These are phyloP conservation scores for Xanthorhoe designata DNA, from an alignment of 2,888 invertebrate species.

Conservation along the genomic window DNA sequence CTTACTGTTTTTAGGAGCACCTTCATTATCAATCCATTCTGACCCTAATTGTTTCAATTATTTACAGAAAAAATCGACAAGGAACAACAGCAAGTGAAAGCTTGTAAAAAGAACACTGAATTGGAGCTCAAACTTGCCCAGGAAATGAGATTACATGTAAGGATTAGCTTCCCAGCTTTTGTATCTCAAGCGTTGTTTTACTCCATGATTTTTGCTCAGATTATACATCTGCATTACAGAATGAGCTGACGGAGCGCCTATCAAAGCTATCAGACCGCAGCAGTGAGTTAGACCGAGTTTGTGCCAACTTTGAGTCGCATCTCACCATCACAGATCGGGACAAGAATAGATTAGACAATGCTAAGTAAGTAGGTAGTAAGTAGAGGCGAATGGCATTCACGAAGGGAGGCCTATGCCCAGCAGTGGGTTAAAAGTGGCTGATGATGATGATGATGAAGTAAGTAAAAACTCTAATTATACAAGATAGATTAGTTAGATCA, in stretches of 20 bases:
- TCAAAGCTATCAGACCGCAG: constrained; percentile 55
- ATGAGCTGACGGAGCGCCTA: constrained; percentile 59
- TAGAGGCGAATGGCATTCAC: no score
- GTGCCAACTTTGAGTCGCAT: constrained; percentile 57
- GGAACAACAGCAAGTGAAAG: constrained; percentile 64
- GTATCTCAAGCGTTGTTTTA: not conserved
- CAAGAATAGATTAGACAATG: constrained; percentile 64
- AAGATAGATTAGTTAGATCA: no score
- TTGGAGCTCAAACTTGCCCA: constrained; percentile 64
- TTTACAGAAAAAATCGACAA: constrained; percentile 67
- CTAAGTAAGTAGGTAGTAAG: constrained; percentile 68
- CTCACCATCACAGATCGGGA: constrained; percentile 71
- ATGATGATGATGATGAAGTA: no score
- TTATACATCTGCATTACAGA: not conserved
- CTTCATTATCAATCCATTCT: not conserved
- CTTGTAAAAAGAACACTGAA: constrained; percentile 66
- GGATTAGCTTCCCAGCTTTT: constrained; percentile 35
- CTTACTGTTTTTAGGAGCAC: not conserved
- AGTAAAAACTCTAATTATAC: no score
- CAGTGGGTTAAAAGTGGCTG: no score
- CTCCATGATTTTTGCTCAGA: not conserved
- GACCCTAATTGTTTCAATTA: not conserved
- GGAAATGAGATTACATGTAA: constrained; percentile 68
- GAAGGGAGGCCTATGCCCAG: no score
- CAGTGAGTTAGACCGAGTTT: constrained; percentile 64